A percentile compares a stretch with the other conserved stretches of the same genome.
Evolutionary conservation across 2,797 vertebrate species (phyloP).

Genomic region (Parauchenoglanis ngamensis): DNA sequence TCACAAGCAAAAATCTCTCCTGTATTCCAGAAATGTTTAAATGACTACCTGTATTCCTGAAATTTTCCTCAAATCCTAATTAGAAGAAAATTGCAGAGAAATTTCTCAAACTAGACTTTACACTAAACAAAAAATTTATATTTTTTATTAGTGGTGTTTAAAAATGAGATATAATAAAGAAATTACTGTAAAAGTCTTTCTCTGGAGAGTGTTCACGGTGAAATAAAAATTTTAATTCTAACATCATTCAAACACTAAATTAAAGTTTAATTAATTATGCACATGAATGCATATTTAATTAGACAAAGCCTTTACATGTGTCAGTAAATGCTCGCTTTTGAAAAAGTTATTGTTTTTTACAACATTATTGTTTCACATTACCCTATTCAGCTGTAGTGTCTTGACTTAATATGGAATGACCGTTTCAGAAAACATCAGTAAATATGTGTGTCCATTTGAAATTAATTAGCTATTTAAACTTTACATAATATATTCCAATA

Average conservation of each 20-base stretch:
- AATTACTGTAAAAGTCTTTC: background rate
- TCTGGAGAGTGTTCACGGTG: background rate
- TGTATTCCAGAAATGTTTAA: too few species aligned
- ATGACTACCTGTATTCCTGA: background rate
- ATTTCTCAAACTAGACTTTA: background rate
- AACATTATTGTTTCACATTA: background rate
- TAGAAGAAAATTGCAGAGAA: background rate
- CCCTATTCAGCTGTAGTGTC: background rate
- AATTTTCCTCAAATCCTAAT: background rate
- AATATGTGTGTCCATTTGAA: background rate
- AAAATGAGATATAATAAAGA: background rate
- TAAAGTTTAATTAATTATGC: background rate
- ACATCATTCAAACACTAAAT: background rate
- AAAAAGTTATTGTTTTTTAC: background rate
- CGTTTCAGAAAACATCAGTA: background rate
- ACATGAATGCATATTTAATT: background rate
- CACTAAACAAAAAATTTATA: background rate
- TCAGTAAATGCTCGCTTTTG: background rate
- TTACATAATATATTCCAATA: background rate
- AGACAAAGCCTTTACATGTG: background rate
- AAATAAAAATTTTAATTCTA: background rate
- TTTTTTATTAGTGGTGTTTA: background rate
- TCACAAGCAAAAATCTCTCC: background rate
- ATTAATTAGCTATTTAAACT: background rate
- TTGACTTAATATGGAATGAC: background rate